These are phyloP conservation scores for Cebus imitator DNA, from an alignment of 2,113 vertebrate species.

Conservation along the genomic window DNA sequence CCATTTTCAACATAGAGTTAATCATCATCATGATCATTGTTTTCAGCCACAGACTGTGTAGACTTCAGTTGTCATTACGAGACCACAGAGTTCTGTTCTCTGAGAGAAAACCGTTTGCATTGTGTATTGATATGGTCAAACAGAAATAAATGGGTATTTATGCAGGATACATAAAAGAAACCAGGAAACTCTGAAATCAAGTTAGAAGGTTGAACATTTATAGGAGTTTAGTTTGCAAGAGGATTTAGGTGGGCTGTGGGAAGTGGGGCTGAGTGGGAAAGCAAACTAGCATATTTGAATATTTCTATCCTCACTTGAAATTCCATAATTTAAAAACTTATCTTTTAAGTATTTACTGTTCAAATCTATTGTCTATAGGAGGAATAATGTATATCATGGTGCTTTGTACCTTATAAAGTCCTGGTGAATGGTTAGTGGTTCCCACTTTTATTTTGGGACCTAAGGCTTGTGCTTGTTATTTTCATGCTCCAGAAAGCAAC, in stretches of 20 bases:
- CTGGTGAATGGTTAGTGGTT: background rate
- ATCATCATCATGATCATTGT: too few relatives aligned
- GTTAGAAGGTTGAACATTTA: background rate
- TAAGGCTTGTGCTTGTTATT: background rate
- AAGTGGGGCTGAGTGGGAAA: background rate
- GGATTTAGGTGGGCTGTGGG: background rate
- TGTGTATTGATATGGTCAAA: background rate
- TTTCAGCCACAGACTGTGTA: background rate
- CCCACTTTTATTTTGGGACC: background rate
- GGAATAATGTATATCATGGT: background rate
- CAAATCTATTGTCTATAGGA: background rate
- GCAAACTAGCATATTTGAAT: background rate
- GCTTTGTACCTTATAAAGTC: background rate
- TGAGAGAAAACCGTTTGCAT: background rate
- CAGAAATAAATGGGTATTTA: background rate
- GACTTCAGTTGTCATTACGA: background rate
- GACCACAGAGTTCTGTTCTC: background rate
- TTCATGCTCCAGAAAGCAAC: background rate
- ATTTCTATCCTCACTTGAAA: background rate
- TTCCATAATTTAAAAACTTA: background rate
- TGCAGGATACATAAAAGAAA: background rate
- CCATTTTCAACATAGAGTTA: background rate
- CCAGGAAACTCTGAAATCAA: background rate
- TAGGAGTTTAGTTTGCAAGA: slow-evolving; percentile 43
- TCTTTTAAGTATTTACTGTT: background rate